Evolutionary conservation across 2,888 invertebrate species (phyloP).

Genomic region (Amphiduros pacificus): DNA sequence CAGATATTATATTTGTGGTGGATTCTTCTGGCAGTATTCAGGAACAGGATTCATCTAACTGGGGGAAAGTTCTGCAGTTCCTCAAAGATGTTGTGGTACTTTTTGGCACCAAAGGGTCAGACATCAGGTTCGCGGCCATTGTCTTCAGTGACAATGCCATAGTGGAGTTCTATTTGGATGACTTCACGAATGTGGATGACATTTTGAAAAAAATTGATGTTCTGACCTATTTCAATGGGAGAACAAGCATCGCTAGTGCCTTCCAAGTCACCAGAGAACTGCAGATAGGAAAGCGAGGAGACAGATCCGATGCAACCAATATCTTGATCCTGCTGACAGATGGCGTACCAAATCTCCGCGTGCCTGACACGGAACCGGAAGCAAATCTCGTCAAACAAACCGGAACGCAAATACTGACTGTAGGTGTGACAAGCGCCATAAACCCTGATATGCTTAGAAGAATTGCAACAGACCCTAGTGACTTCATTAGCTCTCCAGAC

Average conservation of each 20-base stretch:
- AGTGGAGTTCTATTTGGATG: background rate
- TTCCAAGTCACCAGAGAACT: too few species aligned
- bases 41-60: background rate
- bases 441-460: background rate
- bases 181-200: background rate
- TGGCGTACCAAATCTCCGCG: background rate
- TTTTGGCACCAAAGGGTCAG: background rate
- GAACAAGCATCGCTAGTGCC: background rate
- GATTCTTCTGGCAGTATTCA: background rate
- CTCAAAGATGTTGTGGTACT: background rate
- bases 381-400: background rate
- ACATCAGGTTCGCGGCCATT: background rate
- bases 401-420: background rate
- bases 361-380: background rate
- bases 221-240: background rate
- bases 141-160: background rate
- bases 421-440: background rate
- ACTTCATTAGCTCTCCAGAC: background rate
- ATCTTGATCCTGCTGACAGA: slow-evolving; percentile 3
- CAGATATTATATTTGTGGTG: background rate
- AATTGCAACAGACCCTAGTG: background rate
- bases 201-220: background rate
- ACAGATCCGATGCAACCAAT: background rate
- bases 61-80: background rate
- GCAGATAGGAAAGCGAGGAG: background rate